phyloP scores from a whole-genome alignment of 2,888 invertebrate species.

The Ophonus ardosiacus region DNA sequence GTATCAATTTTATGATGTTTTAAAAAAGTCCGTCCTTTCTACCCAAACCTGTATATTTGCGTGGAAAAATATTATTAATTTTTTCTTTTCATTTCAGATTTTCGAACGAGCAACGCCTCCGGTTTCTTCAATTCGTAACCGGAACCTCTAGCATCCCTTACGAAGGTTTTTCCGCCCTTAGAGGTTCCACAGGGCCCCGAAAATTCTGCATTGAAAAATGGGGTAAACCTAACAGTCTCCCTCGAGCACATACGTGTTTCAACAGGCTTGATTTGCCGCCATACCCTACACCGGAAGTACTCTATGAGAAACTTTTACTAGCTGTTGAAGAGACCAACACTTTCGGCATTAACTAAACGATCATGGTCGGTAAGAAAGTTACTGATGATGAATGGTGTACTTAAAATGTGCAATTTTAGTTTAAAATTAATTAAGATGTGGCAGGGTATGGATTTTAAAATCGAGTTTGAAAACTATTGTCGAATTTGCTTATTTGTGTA shows the following conservation, averaged over 20 bases:
- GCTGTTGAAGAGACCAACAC: conserved; percentile 98
- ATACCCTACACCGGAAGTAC: conserved; percentile 93
- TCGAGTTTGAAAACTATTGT: not conserved
- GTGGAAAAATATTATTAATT: not conserved
- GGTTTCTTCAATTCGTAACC: conserved; percentile 97
- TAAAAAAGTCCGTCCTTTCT: too few relatives aligned
- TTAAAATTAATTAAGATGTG: not conserved
- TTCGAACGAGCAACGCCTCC: conserved; percentile 94
- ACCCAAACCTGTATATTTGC: too few relatives aligned
- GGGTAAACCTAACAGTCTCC: conserved; percentile 96
- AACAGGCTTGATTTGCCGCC: conserved; percentile 97
- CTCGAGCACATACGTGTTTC: conserved; percentile 98
- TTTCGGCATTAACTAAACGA: conserved; percentile 92
- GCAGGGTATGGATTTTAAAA: not conserved
- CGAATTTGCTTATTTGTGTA: conserved; percentile 43
- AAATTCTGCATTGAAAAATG: conserved; percentile 98
- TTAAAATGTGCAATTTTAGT: conserved; percentile 59
- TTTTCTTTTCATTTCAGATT: conserved; percentile 80
- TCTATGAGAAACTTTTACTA: conserved; percentile 93
- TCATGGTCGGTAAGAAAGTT: conserved; percentile 14
- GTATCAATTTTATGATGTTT: too few relatives aligned
- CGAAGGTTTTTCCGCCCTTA: conserved; percentile 96
- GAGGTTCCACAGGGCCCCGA: conserved; percentile 96
- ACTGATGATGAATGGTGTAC: conserved; percentile 43
- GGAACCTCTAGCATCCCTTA: conserved; percentile 98